phyloP scores from a whole-genome alignment of 2,797 vertebrate species.

The Lepus oiostolus region DNA sequence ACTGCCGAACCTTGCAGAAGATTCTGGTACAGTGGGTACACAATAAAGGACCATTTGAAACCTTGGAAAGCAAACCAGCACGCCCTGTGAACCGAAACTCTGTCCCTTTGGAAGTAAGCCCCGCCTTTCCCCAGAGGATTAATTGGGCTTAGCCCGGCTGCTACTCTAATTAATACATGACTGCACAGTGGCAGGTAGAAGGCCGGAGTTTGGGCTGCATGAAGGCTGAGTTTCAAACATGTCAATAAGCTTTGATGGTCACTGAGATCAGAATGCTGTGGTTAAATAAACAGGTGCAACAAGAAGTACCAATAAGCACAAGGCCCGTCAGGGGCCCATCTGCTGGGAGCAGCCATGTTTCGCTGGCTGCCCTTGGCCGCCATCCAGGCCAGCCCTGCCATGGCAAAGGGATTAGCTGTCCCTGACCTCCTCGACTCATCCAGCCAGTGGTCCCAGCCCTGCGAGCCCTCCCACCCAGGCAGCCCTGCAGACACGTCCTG shows the following conservation, averaged over 20 bases:
- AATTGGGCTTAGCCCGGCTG: neutral
- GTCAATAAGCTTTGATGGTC: slow-evolving; percentile 41
- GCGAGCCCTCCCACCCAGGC: neutral
- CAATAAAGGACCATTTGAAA: neutral
- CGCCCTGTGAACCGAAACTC: slow-evolving; percentile 12
- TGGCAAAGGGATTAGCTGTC: slow-evolving; percentile 13
- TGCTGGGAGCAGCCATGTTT: neutral
- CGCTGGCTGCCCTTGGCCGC: neutral
- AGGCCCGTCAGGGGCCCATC: neutral
- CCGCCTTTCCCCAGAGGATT: neutral
- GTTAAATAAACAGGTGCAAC: slow-evolving; percentile 54
- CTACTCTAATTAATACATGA: slow-evolving; percentile 59
- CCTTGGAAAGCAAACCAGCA: slow-evolving; percentile 8
- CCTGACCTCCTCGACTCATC: neutral
- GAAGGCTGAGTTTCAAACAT: slow-evolving; percentile 45
- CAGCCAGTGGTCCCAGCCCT: neutral
- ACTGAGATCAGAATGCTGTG: slow-evolving; percentile 31
- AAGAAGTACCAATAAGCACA: neutral
- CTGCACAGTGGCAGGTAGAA: neutral
- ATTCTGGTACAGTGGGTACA: fast-evolving
- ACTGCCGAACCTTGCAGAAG: neutral
- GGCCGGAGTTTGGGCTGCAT: neutral
- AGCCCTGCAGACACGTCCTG: neutral
- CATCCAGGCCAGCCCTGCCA: neutral
- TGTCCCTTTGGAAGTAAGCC: slow-evolving; percentile 44